Evolutionary conservation across 2,113 vertebrate species (phyloP), one percentile per base, ranked within the genome.

Genomic region (Indicator indicator): DNA sequence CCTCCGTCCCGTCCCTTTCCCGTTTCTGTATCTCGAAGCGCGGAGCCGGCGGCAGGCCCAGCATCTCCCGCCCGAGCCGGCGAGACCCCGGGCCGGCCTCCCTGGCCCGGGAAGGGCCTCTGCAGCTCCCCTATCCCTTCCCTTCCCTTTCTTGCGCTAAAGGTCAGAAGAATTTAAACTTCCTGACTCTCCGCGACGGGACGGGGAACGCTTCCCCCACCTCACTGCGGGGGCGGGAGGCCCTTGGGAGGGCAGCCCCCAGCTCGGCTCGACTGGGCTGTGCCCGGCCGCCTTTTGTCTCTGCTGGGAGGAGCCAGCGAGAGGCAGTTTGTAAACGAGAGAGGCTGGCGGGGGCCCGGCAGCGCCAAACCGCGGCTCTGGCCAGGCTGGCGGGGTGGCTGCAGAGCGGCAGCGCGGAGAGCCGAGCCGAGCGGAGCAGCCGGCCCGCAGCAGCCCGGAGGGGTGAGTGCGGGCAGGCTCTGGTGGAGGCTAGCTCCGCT

Each of bases 231-330:
- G 24, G 42, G 2, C 15, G 60, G 46, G 60, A 18, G 30, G 46
- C 59, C 14, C 26, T 30, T n/a, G 58, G 28, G 9, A 36, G 56
- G 36, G 63, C 65, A n/a, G 27, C 50, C 24, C 28, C 76, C 42
- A 15, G 6, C 68, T n/a, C 48, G 17, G 6, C 68, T n/a, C 48
- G 17, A 36, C 71, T 1, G 62, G 27, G 38, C 60, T 6, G 50
- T 63, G 68, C 79, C 58, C 54, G 52, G 59, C 73, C 23, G 69
- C 80, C 71, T 82, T 88, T 83, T n/a, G 89, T 74, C 54, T 86
- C 28, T 52, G 64, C 84, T 52, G 96, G 95, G 94, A 87, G 93
- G 94, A 91, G 93, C 68, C 79, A 82, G 80, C 67, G 8, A 60
- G 64, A n/a, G 82, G 92, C 88, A 81, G 84, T 48, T 24, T 17